Evolutionary conservation across 2,888 invertebrate genomes (phyloP).

Genomic region (Drosophila macrospina): DNA sequence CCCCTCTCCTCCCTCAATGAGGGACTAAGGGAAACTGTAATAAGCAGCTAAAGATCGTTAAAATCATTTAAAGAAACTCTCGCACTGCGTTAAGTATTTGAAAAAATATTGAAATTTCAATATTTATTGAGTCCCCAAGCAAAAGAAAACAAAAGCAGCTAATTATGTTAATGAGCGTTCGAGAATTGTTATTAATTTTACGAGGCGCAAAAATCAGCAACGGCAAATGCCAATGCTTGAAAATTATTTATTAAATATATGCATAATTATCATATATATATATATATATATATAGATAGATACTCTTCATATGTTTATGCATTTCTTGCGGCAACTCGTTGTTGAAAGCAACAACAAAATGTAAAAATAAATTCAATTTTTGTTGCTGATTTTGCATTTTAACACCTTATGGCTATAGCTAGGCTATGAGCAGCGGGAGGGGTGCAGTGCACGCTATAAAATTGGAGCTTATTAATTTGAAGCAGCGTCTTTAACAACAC

Average conservation of each 20-base stretch:
- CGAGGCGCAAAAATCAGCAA: slow-evolving; percentile 74
- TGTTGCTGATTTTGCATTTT: slow-evolving; percentile 72
- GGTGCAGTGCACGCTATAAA: slow-evolving; percentile 2
- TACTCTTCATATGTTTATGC: slow-evolving; percentile 14
- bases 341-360: slow-evolving; percentile 4
- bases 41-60: slow-evolving; percentile 35
- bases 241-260: slow-evolving; percentile 42
- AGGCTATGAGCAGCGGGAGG: background rate
- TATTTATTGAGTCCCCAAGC: slow-evolving; percentile 4
- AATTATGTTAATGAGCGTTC: slow-evolving; percentile 78
- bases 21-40: slow-evolving; percentile 2
- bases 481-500: slow-evolving; percentile 21
- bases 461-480: slow-evolving; percentile 21
- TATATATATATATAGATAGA: slow-evolving; percentile 6
- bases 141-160: slow-evolving; percentile 46
- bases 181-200: slow-evolving; percentile 75
- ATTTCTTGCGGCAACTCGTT: slow-evolving; percentile 33
- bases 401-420: slow-evolving; percentile 27
- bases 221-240: slow-evolving; percentile 51
- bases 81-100: slow-evolving; percentile 16
- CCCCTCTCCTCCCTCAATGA: background rate
- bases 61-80: slow-evolving; percentile 3
- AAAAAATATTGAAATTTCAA: background rate
- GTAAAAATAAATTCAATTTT: slow-evolving; percentile 29
- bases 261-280: slow-evolving; percentile 44